Conservation (phyloP, 2,888 invertebrate species). For the Tiliacea aurago region DNA sequence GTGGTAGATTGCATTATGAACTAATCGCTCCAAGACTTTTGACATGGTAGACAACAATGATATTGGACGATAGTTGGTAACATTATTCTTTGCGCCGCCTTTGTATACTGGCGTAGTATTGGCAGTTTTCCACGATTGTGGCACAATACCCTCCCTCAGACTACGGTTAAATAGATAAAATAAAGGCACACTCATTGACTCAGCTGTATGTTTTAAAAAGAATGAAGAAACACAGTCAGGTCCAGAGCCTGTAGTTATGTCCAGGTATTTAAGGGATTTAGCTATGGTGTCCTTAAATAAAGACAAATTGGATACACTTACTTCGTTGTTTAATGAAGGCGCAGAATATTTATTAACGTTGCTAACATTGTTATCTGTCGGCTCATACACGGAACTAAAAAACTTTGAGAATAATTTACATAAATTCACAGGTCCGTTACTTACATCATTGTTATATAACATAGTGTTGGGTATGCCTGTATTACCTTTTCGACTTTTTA, state of each 20-base stretch:
- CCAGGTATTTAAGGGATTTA: no score
- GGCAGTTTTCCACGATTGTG: no score
- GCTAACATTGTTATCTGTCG: background rate
- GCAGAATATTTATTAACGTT: background rate
- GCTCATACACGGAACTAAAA: background rate
- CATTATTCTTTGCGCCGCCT: background rate
- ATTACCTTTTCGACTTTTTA: conserved; percentile 2
- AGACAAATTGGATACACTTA: no score
- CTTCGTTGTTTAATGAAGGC: background rate
- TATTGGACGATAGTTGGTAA: background rate
- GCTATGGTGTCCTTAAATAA: no score
- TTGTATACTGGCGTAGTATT: no score
- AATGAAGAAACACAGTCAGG: no score
- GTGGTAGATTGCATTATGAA: background rate
- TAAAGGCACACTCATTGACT: no score
- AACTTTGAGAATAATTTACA: background rate
- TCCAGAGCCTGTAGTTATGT: no score
- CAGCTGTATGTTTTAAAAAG: no score
- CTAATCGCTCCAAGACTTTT: background rate
- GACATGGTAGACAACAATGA: background rate
- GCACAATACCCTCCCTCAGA: no score
- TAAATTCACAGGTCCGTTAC: background rate
- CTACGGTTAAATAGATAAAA: no score
- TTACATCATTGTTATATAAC: background rate
- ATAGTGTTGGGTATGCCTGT: no score